Evolutionary conservation across 2,113 vertebrate genomes (phyloP), one percentile per base, ranked within the genome.

Genomic region (Camelus dromedarius): DNA sequence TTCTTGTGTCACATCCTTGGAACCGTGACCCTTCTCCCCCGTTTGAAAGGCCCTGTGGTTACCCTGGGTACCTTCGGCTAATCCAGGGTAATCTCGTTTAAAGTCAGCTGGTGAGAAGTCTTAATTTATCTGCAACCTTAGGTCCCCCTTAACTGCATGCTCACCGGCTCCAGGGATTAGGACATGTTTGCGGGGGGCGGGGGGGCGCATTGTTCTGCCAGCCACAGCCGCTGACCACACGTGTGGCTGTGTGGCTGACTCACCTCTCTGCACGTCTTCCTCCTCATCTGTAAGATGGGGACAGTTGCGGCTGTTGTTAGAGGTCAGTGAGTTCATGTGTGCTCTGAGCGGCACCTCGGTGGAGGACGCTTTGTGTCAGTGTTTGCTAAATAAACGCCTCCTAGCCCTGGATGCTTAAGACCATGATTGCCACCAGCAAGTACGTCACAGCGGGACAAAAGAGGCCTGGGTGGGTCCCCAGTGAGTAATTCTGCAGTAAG

Each of bases 71-170:
- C 5, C 0, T 75, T 30, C 5, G 15, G 64, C 28, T 42, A 13
- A 48, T 70, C 38, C 32, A 54, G 54, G n/a, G 32, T 3, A 0
- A 19, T 67, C 42, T 24, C 62, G 28, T 19, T 66, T 26, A 56
- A 38, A 56, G 24, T n/a, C 24, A 38, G 58, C 42, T 3, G 48
- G 14, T 56, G 5, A 62, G 54, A 30, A 2, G 2, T 30, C n/a
- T 46, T 20, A 19, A 56, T 66, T 38, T 48, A 13, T 54, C 80
- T n/a, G 19, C 6, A 50, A 12, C 14, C 13, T 22, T 19, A 9
- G 14, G 48, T 8, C 56, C 3, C 38, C 13, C 38, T 1, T 14
- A 20, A 30, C 6, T 2, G 11, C 30, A 0, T 7, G 24, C n/a
- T 72, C 79, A 8, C 7, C 24, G 80, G 11, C 24, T 35, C 66